Percentiles rank a stretch among this genome's conserved stretches.
These are phyloP conservation scores for Cettia cetti DNA, from an alignment of 2,113 vertebrate genomes.

Conservation along the genomic window DNA sequence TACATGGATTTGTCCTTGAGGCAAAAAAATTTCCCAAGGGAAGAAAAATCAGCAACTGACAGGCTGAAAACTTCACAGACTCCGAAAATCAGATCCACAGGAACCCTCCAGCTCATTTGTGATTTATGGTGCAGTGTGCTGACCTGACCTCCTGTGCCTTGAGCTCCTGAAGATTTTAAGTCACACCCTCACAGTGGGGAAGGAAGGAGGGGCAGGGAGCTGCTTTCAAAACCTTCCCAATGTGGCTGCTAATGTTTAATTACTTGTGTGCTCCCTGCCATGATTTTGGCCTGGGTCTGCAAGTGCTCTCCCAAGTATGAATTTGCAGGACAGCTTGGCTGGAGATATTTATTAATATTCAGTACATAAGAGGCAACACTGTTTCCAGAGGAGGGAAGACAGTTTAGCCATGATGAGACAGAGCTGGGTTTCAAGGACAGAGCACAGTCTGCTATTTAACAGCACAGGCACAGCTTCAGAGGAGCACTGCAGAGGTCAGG, in stretches of 20 bases:
- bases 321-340: background rate
- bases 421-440: background rate
- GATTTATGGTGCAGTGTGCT: background rate
- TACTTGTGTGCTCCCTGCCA: background rate
- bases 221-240: background rate
- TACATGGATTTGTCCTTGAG: no score
- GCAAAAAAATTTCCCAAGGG: no score
- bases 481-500: background rate
- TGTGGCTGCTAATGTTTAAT: background rate
- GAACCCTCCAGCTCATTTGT: background rate
- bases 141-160: background rate
- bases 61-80: no score
- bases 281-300: background rate
- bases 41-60: no score
- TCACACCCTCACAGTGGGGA: background rate
- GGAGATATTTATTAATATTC: background rate
- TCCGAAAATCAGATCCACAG: no score
- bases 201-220: background rate
- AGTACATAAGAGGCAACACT: rapidly evolving
- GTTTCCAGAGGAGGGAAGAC: background rate
- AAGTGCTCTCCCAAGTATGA: rapidly evolving
- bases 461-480: background rate
- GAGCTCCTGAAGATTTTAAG: background rate
- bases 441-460: background rate
- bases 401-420: background rate